These are phyloP conservation scores for Tineola bisselliella DNA, from an alignment of 2,888 invertebrate genomes.

Conservation along the genomic window DNA sequence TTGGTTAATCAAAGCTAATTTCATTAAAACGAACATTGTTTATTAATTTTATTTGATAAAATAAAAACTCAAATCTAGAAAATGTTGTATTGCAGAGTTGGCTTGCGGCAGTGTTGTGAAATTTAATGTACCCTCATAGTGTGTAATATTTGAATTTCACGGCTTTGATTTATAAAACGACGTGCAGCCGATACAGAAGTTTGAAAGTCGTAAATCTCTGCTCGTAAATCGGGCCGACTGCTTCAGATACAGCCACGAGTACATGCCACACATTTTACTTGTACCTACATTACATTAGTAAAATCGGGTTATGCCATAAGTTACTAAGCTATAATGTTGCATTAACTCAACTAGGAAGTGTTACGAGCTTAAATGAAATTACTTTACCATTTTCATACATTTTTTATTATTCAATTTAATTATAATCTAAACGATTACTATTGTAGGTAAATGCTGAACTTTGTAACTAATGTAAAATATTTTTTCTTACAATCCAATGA, in stretches of 20 bases:
- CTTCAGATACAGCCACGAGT: background rate
- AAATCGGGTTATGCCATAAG: background rate
- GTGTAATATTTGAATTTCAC: background rate
- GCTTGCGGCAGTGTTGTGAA: background rate
- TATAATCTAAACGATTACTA: too few species aligned
- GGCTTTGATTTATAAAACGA: slow-evolving; percentile 8
- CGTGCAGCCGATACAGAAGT: slow-evolving; percentile 10
- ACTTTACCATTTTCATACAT: too few species aligned
- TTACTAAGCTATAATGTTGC: background rate
- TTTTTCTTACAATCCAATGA: too few species aligned
- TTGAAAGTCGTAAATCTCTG: slow-evolving; percentile 7
- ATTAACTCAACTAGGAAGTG: background rate
- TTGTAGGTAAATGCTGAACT: too few species aligned
- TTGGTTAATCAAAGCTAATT: too few species aligned
- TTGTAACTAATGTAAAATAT: too few species aligned
- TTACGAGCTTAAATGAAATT: too few species aligned
- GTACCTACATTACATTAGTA: background rate
- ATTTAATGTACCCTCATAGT: slow-evolving; percentile 3
- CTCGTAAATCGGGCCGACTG: slow-evolving; percentile 6
- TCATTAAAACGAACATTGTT: too few species aligned
- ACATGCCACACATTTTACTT: background rate
- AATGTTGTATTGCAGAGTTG: background rate
- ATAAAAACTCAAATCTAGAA: background rate
- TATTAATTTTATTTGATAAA: too few species aligned
- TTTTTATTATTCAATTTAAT: too few species aligned